These are phyloP conservation scores for Phanerotoma sp. DNA, from an alignment of 2,888 invertebrate genomes.

Conservation along the genomic window DNA sequence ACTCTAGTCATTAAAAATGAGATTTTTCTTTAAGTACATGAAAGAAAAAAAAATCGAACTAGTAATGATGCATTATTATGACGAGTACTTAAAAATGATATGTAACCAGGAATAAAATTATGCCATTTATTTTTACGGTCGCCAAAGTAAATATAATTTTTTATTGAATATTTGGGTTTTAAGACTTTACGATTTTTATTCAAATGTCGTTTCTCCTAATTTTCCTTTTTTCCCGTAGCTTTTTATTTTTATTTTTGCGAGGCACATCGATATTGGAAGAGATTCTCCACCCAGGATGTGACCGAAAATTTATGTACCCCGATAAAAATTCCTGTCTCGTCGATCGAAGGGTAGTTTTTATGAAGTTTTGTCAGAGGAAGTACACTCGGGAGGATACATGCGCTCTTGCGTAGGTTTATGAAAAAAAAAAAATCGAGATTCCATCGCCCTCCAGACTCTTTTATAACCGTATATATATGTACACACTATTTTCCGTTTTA, in stretches of 20 bases:
- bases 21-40: too few relatives aligned
- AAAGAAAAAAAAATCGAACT: too few relatives aligned
- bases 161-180: neutral
- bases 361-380: slow-evolving; percentile 19
- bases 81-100: too few relatives aligned
- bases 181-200: neutral
- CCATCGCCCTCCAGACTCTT: slow-evolving; percentile 33
- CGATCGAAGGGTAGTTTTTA: slow-evolving; percentile 15
- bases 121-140: too few relatives aligned
- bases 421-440: slow-evolving; percentile 6
- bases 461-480: slow-evolving; percentile 5
- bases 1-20: too few relatives aligned
- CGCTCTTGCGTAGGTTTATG: slow-evolving; percentile 15
- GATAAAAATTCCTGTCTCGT: slow-evolving; percentile 26
- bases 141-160: too few relatives aligned
- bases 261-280: slow-evolving; percentile 17
- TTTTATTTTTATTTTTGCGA: too few relatives aligned
- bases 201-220: neutral
- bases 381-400: slow-evolving; percentile 19
- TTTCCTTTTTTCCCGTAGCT: too few relatives aligned
- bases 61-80: too few relatives aligned
- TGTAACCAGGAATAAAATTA: too few relatives aligned
- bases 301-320: slow-evolving; percentile 24
- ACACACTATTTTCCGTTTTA: slow-evolving; percentile 15
- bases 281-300: slow-evolving; percentile 20